phyloP scores from a whole-genome alignment of 2,888 invertebrate species.

The Meta bourneti region DNA sequence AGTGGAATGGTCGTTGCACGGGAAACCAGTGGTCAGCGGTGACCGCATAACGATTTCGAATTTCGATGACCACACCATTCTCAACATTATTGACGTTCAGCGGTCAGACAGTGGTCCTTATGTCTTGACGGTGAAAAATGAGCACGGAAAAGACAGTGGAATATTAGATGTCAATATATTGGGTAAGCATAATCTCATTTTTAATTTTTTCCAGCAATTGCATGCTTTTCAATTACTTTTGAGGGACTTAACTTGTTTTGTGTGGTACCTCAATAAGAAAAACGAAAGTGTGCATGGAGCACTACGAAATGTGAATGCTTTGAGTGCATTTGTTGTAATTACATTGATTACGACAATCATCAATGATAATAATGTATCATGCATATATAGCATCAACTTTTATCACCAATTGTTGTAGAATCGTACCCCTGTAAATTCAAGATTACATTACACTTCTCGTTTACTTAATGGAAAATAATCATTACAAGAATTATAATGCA shows the following conservation, averaged over 20 bases:
- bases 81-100: constrained; percentile 95
- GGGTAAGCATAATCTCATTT: constrained; percentile 82
- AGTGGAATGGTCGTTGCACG: constrained; percentile 81
- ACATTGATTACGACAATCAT: no score
- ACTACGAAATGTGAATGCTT: no score
- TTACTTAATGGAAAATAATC: not conserved
- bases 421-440: no score
- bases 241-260: no score
- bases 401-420: no score
- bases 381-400: no score
- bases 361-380: no score
- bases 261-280: no score
- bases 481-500: not conserved
- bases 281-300: no score
- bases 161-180: constrained; percentile 93
- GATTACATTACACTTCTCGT: no score
- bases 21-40: constrained; percentile 84
- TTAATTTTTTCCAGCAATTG: not conserved
- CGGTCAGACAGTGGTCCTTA: constrained; percentile 95
- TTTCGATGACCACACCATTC: constrained; percentile 93
- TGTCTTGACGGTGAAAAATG: constrained; percentile 92
- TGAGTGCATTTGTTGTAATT: no score
- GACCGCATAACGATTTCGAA: constrained; percentile 93
- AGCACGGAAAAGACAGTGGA: constrained; percentile 95
- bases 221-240: no score